phyloP scores from a whole-genome alignment of 2,113 vertebrate genomes.

The Leucopsar rothschildi region DNA sequence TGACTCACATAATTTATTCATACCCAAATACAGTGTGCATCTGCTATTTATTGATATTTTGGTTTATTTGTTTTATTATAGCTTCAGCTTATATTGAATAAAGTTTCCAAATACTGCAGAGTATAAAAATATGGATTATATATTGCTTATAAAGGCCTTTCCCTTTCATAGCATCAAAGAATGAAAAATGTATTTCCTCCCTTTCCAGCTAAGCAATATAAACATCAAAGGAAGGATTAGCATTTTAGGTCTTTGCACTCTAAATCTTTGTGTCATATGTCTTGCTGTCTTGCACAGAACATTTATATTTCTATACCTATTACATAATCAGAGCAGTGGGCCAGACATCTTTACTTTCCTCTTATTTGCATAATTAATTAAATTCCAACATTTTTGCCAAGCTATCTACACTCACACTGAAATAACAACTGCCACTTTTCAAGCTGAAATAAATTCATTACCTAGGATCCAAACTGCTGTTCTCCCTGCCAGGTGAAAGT shows the following conservation, averaged over 20 bases:
- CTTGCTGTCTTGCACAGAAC: not conserved
- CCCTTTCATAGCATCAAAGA: constrained; percentile 1
- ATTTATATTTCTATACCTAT: constrained; percentile 24
- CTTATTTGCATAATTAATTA: constrained; percentile 30
- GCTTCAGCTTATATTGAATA: not conserved
- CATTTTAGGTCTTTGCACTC: constrained; percentile 16
- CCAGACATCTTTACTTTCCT: not conserved
- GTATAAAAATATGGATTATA: constrained; percentile 23
- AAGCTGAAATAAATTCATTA: not conserved
- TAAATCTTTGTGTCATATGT: constrained; percentile 37
- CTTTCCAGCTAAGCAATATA: constrained; percentile 36
- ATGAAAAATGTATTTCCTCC: constrained; percentile 45
- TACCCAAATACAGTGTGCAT: not conserved
- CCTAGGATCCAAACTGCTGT: not conserved
- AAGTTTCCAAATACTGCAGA: not conserved
- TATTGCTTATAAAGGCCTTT: constrained; percentile 28
- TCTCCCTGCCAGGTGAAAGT: not conserved
- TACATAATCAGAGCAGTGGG: not conserved
- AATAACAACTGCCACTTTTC: not conserved
- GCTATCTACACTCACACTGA: not conserved
- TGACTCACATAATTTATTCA: constrained; percentile 53
- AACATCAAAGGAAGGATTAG: constrained; percentile 57
- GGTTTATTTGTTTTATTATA: not conserved
- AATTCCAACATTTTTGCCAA: not conserved
- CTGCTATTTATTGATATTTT: constrained; percentile 50